These are phyloP conservation scores for Genyomyrus donnyi DNA, from an alignment of 2,113 vertebrate species.

Conservation along the genomic window DNA sequence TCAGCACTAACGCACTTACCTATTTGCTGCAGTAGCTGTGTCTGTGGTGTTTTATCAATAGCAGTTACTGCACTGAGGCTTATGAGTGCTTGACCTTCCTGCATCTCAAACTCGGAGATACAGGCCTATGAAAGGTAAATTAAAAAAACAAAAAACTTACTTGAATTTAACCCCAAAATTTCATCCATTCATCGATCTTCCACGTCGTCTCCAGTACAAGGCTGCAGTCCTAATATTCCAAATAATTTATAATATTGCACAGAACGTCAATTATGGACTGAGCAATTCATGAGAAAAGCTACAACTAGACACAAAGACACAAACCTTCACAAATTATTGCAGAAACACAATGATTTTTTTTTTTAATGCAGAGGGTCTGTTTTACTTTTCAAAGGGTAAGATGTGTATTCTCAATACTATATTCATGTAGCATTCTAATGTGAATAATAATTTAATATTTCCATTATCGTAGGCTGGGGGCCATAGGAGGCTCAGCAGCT, in stretches of 20 bases:
- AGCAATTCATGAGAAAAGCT: background rate
- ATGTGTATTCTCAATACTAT: background rate
- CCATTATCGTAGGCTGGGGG: background rate
- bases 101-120: background rate
- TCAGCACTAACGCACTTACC: background rate
- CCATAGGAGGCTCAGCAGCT: background rate
- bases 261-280: background rate
- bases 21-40: background rate
- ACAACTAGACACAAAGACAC: background rate
- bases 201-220: background rate
- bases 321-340: background rate
- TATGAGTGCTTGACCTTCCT: background rate
- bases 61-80: background rate
- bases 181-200: background rate
- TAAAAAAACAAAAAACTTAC: background rate
- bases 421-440: background rate
- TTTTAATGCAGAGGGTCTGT: background rate
- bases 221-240: background rate
- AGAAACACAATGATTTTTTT: background rate
- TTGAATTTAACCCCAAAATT: background rate
- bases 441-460: background rate
- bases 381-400: background rate
- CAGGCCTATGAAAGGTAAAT: background rate
- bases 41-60: background rate
- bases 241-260: background rate